Evolutionary conservation across 2,113 vertebrate genomes (phyloP).

Genomic region (Catagonus wagneri): DNA sequence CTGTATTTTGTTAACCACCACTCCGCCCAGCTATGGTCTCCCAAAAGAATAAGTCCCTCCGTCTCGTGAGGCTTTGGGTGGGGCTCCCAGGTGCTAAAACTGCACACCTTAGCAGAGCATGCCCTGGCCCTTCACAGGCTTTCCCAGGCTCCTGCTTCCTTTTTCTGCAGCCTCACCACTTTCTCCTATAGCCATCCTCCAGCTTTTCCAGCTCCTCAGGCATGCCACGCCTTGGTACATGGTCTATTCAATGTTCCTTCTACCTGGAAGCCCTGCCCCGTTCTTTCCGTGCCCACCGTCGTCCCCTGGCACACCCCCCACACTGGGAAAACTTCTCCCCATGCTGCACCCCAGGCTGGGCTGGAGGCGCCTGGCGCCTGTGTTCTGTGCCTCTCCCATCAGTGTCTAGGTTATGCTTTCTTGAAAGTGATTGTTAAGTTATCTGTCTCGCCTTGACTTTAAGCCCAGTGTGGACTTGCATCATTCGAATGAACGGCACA

Average conservation of each 20-base stretch:
- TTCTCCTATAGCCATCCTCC: too few species aligned
- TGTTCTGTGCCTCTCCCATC: background rate
- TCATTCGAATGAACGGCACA: background rate
- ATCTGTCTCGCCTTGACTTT: background rate
- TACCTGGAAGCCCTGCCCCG: background rate
- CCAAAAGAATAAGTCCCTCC: background rate
- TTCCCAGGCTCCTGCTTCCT: too few species aligned
- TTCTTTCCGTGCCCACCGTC: background rate
- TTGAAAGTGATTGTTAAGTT: background rate
- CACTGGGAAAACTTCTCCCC: background rate
- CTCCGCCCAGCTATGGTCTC: background rate
- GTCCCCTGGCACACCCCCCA: background rate
- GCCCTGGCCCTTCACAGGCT: background rate
- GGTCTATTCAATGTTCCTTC: background rate
- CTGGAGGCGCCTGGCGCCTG: background rate
- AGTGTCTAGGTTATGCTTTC: background rate
- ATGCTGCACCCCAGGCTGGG: background rate
- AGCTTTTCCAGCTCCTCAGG: background rate
- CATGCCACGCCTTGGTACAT: background rate
- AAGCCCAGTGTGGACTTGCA: background rate
- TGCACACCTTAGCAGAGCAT: background rate
- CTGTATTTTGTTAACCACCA: background rate
- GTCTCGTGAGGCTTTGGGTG: background rate
- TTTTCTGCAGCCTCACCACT: background rate
- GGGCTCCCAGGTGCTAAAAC: background rate